Percentiles rank a stretch among this genome's conserved stretches.
These are phyloP conservation scores for Pandemis heparana DNA, from an alignment of 2,888 invertebrate species.

Conservation along the genomic window DNA sequence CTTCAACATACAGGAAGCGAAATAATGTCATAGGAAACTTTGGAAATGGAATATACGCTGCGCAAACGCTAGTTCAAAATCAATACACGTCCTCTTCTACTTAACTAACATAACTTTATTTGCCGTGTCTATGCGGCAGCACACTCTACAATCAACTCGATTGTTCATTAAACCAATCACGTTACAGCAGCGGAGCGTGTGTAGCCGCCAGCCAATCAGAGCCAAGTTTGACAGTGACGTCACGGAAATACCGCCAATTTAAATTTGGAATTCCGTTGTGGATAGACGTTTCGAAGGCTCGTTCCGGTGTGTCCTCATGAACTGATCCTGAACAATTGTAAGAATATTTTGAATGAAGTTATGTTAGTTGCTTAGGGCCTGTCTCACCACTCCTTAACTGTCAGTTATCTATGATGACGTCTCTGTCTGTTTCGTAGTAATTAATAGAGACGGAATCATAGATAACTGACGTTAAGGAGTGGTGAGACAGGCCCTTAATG, in stretches of 20 bases:
- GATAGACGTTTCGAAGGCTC: not conserved
- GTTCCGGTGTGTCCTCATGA: too few species aligned
- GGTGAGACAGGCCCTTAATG: too few species aligned
- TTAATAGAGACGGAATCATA: too few species aligned
- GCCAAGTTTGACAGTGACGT: slow-evolving; percentile 49
- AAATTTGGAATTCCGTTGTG: slow-evolving; percentile 33
- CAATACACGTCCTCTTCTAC: slow-evolving; percentile 24
- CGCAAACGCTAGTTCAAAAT: slow-evolving; percentile 7
- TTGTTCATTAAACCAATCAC: slow-evolving; percentile 66
- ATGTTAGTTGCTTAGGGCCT: too few species aligned
- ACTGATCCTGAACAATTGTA: too few species aligned
- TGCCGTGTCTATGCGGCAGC: slow-evolving; percentile 22
- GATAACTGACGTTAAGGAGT: too few species aligned
- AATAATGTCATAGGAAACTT: not conserved
- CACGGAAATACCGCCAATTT: slow-evolving; percentile 35
- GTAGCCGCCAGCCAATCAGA: slow-evolving; percentile 56
- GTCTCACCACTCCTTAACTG: too few species aligned
- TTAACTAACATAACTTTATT: slow-evolving; percentile 31
- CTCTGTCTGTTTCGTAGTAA: too few species aligned
- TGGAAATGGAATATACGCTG: not conserved
- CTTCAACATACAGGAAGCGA: not conserved
- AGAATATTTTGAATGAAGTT: too few species aligned
- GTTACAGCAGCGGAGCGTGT: slow-evolving; percentile 52
- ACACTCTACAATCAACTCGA: slow-evolving; percentile 55
- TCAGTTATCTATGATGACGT: too few species aligned